Conservation (phyloP, 2,888 invertebrate species). For the Cremastobaeus sp. region DNA sequence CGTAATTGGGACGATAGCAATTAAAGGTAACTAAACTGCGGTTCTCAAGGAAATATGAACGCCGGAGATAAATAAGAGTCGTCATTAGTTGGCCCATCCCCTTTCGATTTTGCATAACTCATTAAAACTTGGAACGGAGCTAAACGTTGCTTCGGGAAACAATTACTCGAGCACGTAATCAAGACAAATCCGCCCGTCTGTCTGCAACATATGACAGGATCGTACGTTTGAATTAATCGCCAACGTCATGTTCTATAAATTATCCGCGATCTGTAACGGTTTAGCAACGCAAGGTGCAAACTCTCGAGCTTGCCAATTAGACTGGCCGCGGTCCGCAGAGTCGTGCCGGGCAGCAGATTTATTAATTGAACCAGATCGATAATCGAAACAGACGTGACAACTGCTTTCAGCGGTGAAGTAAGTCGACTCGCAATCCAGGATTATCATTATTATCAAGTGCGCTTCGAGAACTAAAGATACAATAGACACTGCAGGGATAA, state of each 20-base stretch:
- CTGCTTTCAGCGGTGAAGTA: conserved; percentile 38
- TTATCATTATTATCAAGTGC: conserved; percentile 46
- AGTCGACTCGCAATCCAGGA: conserved; percentile 37
- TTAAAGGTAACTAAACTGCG: too few relatives aligned
- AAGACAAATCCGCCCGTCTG: not conserved
- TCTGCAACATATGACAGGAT: conserved; percentile 18
- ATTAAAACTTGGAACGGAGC: not conserved
- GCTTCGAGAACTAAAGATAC: conserved; percentile 20
- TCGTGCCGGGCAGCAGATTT: conserved; percentile 27
- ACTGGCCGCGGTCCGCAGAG: conserved; percentile 11
- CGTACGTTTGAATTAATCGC: conserved; percentile 33
- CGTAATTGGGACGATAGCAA: too few relatives aligned
- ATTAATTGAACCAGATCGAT: conserved; percentile 54
- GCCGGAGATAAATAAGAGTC: too few relatives aligned
- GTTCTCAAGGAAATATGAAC: too few relatives aligned
- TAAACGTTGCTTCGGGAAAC: conserved; percentile 9
- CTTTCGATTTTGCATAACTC: too few relatives aligned
- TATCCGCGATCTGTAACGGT: conserved; percentile 20
- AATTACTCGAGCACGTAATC: conserved; percentile 7
- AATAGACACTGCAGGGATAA: too few relatives aligned
- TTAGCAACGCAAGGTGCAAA: conserved; percentile 42
- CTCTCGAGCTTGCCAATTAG: conserved; percentile 55
- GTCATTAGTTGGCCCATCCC: too few relatives aligned
- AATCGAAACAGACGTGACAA: conserved; percentile 47
- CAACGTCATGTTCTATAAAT: conserved; percentile 41